Conservation (phyloP, 1,140 invertebrate genomes). For the Solenopsis invicta region DNA sequence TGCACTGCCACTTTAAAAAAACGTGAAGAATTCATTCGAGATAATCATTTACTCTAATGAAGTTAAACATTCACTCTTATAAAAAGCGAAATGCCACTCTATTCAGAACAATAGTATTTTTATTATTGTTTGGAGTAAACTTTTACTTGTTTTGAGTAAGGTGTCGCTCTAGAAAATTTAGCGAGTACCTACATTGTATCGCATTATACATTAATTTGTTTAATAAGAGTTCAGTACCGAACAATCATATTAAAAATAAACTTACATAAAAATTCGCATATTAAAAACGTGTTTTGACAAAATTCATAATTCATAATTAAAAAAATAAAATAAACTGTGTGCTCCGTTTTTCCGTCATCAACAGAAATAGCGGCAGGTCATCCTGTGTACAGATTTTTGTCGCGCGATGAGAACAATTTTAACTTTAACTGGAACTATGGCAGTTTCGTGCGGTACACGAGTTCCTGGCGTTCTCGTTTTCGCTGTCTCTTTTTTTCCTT, state of each 20-base stretch:
- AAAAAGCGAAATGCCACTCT: no score
- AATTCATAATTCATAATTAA: neutral
- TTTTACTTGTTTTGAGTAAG: no score
- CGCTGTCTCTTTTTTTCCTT: conserved; percentile 54
- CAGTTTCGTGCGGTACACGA: conserved; percentile 4
- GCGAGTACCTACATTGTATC: neutral
- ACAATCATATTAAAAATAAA: neutral
- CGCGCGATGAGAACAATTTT: conserved; percentile 31
- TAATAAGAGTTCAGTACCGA: neutral
- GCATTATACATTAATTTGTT: neutral
- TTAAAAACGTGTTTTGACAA: neutral
- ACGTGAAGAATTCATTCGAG: no score
- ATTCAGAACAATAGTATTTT: no score
- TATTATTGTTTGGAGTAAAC: no score
- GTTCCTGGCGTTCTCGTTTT: conserved; percentile 24
- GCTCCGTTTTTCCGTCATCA: conserved; percentile 9
- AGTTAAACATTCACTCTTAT: no score
- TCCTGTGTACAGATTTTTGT: conserved; percentile 14
- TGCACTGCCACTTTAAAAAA: no score
- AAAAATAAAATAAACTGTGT: neutral
- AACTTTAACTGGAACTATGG: conserved; percentile 35
- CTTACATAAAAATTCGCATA: neutral
- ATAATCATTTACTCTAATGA: no score
- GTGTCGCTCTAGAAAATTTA: no score
- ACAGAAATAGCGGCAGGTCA: conserved; percentile 15